Evolutionary conservation across 2,888 invertebrate species (phyloP), one percentile per base, ranked within the genome.

Genomic region (Drymonia ruficornis): DNA sequence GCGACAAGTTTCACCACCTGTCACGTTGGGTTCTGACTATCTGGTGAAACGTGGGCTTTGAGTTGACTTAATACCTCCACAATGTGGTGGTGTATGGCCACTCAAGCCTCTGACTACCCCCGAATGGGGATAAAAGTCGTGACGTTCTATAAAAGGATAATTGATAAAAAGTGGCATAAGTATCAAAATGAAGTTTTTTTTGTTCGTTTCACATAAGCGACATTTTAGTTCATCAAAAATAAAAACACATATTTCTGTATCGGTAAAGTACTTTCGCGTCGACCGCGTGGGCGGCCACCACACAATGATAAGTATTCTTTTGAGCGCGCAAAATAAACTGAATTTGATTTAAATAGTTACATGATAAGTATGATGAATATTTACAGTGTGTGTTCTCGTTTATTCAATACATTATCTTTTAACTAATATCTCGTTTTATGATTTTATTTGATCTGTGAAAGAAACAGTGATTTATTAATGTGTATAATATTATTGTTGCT

Each of bases 231-330:
- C 58, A 55, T 50, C 55, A 42, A 51, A 62, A 58, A 68, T 52
- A 57, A 52, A 56, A 45, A 43, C 40, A 64, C 60, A 71, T 72
- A 67, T 71, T 73, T 75, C 83, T 76, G 72, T 79, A 72, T 80
- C 70, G 68, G 67, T 65, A 64, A 72, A 72, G 65, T 69, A 73
- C 74, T 76, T 84, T 80, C 57, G 81, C 74, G 63, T 48, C 62
- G 69, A 70, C 72, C 56, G 67, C 72, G 83, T 84, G 81, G 84
- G 85, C 65, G 81, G 79, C 67, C 67, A 74, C 71, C 71, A 66
- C 65, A 68, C n/a, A 62, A 72, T 72, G 60, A 66, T 69, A 61
- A 64, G 59, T 70, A 69, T 70, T 57, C 69, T 57, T 70, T 68
- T 68, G 61, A 68, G 52, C 50, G 59, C 68, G 61, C 76, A 78